These are phyloP conservation scores for Copsychus sechellarum DNA, from an alignment of 2,113 vertebrate genomes.

Conservation along the genomic window DNA sequence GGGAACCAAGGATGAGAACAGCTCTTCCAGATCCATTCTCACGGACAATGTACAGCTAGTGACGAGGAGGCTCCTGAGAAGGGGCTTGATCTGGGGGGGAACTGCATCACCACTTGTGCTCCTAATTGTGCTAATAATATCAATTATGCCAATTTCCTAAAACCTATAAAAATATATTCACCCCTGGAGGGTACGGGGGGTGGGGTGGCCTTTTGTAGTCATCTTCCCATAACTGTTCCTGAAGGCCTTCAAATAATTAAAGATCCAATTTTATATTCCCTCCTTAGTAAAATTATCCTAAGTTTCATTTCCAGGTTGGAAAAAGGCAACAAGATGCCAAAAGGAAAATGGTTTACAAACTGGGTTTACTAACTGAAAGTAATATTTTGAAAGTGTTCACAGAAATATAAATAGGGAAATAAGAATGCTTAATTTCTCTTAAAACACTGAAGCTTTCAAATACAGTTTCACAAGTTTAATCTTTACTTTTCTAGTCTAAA, in stretches of 20 bases:
- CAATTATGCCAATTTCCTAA: neutral
- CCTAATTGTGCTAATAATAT: neutral
- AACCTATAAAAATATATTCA: too few relatives aligned
- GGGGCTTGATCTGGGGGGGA: too few relatives aligned
- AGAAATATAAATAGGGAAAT: neutral
- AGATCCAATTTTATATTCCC: accelerated
- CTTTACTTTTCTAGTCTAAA: neutral
- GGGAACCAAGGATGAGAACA: neutral
- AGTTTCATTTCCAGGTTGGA: neutral
- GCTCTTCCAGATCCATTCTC: accelerated
- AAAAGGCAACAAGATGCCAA: neutral
- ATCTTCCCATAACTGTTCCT: too few relatives aligned
- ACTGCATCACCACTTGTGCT: neutral
- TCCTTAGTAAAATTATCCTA: too few relatives aligned
- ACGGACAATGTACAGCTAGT: too few relatives aligned
- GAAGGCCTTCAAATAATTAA: neutral
- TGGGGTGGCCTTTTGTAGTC: neutral
- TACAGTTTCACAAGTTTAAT: accelerated
- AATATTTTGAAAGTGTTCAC: neutral
- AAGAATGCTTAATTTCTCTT: neutral
- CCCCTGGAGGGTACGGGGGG: too few relatives aligned
- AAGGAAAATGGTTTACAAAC: neutral
- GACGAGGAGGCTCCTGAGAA: accelerated
- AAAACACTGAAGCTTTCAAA: neutral
- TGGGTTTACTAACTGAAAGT: neutral